Evolutionary conservation across 2,888 invertebrate genomes (phyloP), one percentile per base, ranked within the genome.

Genomic region (Lithophane leautieri): DNA sequence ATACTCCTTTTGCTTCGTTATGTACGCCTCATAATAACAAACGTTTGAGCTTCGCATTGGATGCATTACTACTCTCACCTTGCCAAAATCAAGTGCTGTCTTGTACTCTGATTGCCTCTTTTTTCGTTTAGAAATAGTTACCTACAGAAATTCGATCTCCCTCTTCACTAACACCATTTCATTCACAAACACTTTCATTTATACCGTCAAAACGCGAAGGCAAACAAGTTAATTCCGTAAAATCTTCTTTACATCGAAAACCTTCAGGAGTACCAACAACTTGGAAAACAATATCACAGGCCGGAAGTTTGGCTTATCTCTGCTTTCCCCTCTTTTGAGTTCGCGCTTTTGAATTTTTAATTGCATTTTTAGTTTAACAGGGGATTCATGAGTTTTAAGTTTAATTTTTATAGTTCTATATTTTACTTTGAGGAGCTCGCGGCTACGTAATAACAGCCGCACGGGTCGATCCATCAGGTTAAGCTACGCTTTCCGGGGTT

Each of bases 321-420:
- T 22, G 73, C 66, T 60, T 58, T 79, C n/a, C 42, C 54, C 62
- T 58, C 60, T 72, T 79, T 78, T 68, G 65, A 78, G 75, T 81
- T 83, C n/a, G 47, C 54, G 76, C 81, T 82, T 80, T 83, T 89
- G 87, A 89, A 89, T 89, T 85, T 78, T 83, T 88, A 88, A 89
- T 89, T 86, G 74, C 83, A 81, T 85, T 88, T 88, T 85, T 83
- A 86, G 80, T 86, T 88, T 79, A 34, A 60, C 58, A 62, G 54
- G 34, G 34, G 72, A 68, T 73, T 69, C 47, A 72, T 60, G 44
- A 52, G 56, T n/a, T 16, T 56, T 54, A 47, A 25, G 9, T 19
- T n/a, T n/a, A 22, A n/a, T 54, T 25, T n/a, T 42, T n/a, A n/a
- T 54, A 54, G 62, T 22, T 34, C 7, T 8, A 6, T 54, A 40